Percentiles rank a stretch among this genome's conserved stretches.
Evolutionary conservation across 2,888 invertebrate genomes (phyloP).

Genomic region (Lasioglossum lativentre): DNA sequence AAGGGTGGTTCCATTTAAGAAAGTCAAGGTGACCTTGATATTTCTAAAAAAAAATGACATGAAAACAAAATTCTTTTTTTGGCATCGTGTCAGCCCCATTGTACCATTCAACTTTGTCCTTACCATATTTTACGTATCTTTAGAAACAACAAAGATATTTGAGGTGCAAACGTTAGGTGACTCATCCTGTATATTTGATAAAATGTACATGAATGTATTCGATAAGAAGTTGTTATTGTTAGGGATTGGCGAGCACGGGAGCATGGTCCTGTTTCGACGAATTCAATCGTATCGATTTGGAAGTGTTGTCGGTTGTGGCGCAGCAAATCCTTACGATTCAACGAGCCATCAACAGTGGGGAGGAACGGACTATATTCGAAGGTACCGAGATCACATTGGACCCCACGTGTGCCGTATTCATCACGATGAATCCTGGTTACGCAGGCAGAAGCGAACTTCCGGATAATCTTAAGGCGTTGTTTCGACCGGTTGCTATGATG

Average conservation of each 20-base stretch:
- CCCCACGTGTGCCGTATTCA: slow-evolving; percentile 87
- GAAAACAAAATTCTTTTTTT: too few species aligned
- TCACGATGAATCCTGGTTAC: slow-evolving; percentile 88
- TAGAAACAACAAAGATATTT: too few species aligned
- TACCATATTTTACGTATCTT: too few species aligned
- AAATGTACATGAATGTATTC: background rate
- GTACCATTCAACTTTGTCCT: too few species aligned
- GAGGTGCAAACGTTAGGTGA: too few species aligned
- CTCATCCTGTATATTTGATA: too few species aligned
- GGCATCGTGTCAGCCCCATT: too few species aligned
- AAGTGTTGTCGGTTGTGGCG: slow-evolving; percentile 88
- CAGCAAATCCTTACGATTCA: slow-evolving; percentile 88
- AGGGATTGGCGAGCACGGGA: slow-evolving; percentile 86
- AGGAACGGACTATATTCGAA: slow-evolving; percentile 86
- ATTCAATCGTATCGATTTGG: slow-evolving; percentile 87
- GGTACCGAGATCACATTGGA: slow-evolving; percentile 86
- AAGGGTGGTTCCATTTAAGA: too few species aligned
- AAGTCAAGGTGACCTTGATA: too few species aligned
- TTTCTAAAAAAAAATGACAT: too few species aligned
- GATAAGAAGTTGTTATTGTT: slow-evolving; percentile 19
- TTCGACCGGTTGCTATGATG: slow-evolving; percentile 88
- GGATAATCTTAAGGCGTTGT: slow-evolving; percentile 87
- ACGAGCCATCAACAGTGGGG: slow-evolving; percentile 85
- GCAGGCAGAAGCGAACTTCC: slow-evolving; percentile 87
- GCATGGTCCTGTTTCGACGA: slow-evolving; percentile 88